phyloP scores from a whole-genome alignment of 2,888 invertebrate genomes.

The Lasioglossum morio region DNA sequence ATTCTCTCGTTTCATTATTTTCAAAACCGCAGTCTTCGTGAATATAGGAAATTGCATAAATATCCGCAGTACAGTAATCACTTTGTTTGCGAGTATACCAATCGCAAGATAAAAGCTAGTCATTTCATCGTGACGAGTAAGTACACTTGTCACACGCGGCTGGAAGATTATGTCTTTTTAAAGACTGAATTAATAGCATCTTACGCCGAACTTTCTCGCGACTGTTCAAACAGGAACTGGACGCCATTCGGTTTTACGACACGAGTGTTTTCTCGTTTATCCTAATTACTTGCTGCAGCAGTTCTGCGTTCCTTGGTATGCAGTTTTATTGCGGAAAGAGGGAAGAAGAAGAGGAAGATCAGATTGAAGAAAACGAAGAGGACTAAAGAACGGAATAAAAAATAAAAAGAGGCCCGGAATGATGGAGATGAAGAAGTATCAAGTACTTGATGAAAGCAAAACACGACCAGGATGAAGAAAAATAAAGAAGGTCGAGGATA shows the following conservation, averaged over 20 bases:
- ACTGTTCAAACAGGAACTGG: conserved; percentile 1
- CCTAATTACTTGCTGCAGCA: conserved; percentile 5
- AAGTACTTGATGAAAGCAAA: not conserved
- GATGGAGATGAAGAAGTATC: not conserved
- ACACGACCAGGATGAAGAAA: not conserved
- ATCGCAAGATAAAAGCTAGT: not conserved
- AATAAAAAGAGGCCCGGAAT: not conserved
- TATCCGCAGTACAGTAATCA: not conserved
- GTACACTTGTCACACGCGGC: not conserved
- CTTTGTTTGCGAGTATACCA: not conserved
- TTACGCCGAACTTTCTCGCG: conserved; percentile 8
- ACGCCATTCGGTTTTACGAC: conserved; percentile 1
- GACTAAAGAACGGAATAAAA: not conserved
- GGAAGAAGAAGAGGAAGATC: not conserved
- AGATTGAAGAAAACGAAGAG: not conserved
- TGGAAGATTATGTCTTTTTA: not conserved
- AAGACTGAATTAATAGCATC: not conserved
- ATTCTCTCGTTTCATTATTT: too few relatives aligned
- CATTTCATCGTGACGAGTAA: not conserved
- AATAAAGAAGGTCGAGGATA: not conserved
- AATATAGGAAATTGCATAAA: not conserved
- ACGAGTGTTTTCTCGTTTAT: not conserved
- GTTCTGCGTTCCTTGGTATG: not conserved
- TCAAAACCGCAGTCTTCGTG: too few relatives aligned
- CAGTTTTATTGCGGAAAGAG: too few relatives aligned